Conservation (phyloP, 2,888 invertebrate species). For the Acleris laterana region DNA sequence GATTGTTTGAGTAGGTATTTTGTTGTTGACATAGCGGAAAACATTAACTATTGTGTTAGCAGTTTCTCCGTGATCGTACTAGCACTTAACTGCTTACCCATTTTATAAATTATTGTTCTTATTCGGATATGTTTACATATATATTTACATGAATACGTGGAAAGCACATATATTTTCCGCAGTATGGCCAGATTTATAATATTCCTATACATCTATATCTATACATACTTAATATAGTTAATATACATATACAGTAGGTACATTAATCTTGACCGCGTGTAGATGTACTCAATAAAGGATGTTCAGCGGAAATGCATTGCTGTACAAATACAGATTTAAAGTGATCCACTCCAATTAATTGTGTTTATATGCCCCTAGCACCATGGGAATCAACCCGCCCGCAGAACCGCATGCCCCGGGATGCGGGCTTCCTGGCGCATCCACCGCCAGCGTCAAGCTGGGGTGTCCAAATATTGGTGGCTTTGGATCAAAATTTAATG, state of each 20-base stretch:
- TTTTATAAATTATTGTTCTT: constrained; percentile 1
- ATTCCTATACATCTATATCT: no score
- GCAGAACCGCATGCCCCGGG: constrained; percentile 31
- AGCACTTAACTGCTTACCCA: no score
- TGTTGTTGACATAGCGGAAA: constrained; percentile 8
- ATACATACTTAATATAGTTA: no score
- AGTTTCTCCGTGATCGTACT: no score
- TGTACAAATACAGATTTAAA: constrained; percentile 16
- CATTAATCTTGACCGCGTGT: no score
- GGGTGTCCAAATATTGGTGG: not conserved
- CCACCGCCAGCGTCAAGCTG: no score
- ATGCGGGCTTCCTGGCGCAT: constrained; percentile 42
- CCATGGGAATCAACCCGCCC: constrained; percentile 17
- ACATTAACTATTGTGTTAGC: not conserved
- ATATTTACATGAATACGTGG: no score
- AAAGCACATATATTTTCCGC: no score
- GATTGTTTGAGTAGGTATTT: not conserved
- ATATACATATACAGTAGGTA: no score
- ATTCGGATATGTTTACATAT: no score
- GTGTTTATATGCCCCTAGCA: constrained; percentile 25
- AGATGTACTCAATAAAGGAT: not conserved
- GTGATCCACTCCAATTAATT: constrained; percentile 17
- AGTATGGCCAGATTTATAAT: no score
- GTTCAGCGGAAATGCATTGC: not conserved
- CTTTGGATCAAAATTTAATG: constrained; percentile 23